A percentile compares a stretch with the other conserved stretches of the same genome.
These are phyloP conservation scores for Parnassius glacialis DNA, from an alignment of 2,888 invertebrate species.

Conservation along the genomic window DNA sequence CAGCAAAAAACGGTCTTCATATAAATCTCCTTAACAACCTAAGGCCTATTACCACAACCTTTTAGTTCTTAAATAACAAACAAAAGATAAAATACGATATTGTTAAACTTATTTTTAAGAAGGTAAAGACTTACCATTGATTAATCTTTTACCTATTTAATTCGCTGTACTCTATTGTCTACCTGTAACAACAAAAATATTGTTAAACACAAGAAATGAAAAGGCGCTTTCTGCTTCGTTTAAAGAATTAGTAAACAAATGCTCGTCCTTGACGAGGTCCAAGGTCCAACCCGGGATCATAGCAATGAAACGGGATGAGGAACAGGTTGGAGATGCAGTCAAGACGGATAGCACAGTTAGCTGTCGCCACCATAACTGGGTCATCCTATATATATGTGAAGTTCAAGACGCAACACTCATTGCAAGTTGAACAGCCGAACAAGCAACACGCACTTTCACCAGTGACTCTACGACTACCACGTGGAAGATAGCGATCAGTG, in stretches of 20 bases:
- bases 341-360: slow-evolving; percentile 71
- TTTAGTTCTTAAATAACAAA: too few species aligned
- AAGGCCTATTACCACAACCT: too few species aligned
- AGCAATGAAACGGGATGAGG: slow-evolving; percentile 57
- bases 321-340: slow-evolving; percentile 61
- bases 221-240: slow-evolving; percentile 5
- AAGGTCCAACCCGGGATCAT: slow-evolving; percentile 34
- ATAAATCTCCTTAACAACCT: too few species aligned
- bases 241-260: slow-evolving; percentile 19
- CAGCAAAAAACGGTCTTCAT: too few species aligned
- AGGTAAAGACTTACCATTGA: neutral
- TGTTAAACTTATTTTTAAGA: too few species aligned
- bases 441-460: slow-evolving; percentile 76
- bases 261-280: slow-evolving; percentile 55
- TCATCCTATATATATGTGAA: slow-evolving; percentile 91
- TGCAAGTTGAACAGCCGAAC: slow-evolving; percentile 74
- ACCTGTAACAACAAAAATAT: slow-evolving; percentile 23
- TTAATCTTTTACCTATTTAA: neutral
- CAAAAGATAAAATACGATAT: too few species aligned
- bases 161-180: neutral
- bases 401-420: slow-evolving; percentile 89
- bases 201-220: neutral
- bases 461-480: slow-evolving; percentile 55
- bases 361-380: slow-evolving; percentile 84
- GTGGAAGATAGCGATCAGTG: slow-evolving; percentile 59